These are phyloP conservation scores for Columba guinea DNA, from an alignment of 2,797 vertebrate genomes.

Conservation along the genomic window DNA sequence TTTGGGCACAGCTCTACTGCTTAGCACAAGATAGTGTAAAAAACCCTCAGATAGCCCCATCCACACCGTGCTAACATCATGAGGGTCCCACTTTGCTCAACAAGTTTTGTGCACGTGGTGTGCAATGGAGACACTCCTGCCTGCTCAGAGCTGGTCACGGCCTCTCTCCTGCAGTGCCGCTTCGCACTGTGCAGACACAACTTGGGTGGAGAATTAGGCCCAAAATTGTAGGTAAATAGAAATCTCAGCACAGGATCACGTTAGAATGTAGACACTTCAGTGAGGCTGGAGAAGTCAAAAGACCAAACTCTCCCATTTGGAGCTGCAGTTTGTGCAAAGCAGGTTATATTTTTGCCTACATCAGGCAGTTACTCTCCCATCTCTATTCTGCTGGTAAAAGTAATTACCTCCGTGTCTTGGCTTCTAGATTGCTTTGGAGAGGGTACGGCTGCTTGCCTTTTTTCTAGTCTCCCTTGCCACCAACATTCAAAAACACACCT, in stretches of 20 bases:
- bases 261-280: not conserved
- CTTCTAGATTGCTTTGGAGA: not conserved
- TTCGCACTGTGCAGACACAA: not conserved
- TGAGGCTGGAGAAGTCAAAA: not conserved
- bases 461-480: not conserved
- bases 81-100: not conserved
- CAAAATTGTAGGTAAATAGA: not conserved
- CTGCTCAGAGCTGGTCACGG: fast-evolving
- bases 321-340: not conserved
- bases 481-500: not conserved
- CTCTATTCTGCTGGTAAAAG: not conserved
- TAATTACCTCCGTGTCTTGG: not conserved
- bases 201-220: not conserved
- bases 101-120: not conserved
- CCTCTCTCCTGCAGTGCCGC: not conserved
- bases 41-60: not conserved
- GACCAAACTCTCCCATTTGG: not conserved
- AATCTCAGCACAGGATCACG: not conserved
- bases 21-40: not conserved
- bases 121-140: not conserved
- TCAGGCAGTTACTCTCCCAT: not conserved
- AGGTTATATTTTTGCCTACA: not conserved
- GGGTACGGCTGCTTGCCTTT: not conserved
- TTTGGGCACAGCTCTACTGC: not conserved
- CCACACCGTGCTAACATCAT: no score